Evolutionary conservation across 1,140 invertebrate genomes (phyloP), one percentile per base, ranked within the genome.

Genomic region (Heterodera carotae): DNA sequence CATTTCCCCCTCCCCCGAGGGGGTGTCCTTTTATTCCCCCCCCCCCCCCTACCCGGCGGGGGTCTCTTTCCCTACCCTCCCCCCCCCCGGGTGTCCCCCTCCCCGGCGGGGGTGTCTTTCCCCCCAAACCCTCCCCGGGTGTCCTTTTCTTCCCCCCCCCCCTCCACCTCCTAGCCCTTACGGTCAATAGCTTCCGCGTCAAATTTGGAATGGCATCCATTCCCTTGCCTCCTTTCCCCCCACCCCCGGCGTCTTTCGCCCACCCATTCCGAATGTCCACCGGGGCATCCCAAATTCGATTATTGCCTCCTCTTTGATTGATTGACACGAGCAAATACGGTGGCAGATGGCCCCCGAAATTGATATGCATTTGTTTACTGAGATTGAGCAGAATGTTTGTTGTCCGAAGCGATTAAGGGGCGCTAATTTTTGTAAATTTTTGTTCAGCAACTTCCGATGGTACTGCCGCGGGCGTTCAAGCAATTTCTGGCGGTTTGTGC

Each of bases 381-480:
- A 39, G 34, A 48, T 69, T 33, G 4, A 31, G 22, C 4, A 67
- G 22, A 25, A 67, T 34, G n/a, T 67, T 34, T 67, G 31, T 67
- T 67, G 31, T 67, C n/a, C n/a, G n/a, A n/a, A n/a, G n/a, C n/a
- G n/a, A n/a, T n/a, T n/a, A n/a, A n/a, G n/a, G n/a, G n/a, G n/a
- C n/a, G n/a, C n/a, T n/a, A n/a, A n/a, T n/a, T n/a, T n/a, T n/a
- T 39, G 15, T 25, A 22, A 1, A 29, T 33, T 33, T 18, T 62
- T 59, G 25, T 73, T 74, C 39, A 74, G 72, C 72, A 15, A 74
- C 72, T 34, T 74, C 72, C 5, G 59, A 33, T 74, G 72, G 72
- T 25, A 62, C 18, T 62, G 39, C 72, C 59, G 64, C 27, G 12
- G 72, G 72, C 36, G 64, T 64, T 29, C 25, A 59, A 29, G 56